Conservation (phyloP, 2,888 invertebrate species). For the Lithophane socia region DNA sequence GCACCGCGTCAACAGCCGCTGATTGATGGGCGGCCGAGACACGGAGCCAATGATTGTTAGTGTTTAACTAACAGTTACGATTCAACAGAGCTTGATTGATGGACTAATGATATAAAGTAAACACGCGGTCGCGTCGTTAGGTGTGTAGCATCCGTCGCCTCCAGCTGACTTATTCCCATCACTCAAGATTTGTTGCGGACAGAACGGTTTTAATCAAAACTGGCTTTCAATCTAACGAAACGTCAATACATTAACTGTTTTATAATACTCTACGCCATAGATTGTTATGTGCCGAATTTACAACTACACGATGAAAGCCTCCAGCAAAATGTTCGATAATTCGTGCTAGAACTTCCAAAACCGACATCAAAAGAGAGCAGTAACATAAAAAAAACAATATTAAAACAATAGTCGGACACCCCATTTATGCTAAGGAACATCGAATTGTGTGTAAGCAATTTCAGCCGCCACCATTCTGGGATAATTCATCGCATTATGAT, state of each 20-base stretch:
- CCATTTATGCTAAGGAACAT: slow-evolving; percentile 35
- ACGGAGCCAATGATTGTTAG: slow-evolving; percentile 84
- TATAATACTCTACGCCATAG: slow-evolving; percentile 40
- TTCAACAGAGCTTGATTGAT: slow-evolving; percentile 89
- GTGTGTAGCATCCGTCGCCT: slow-evolving; percentile 78
- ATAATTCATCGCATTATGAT: slow-evolving; percentile 65
- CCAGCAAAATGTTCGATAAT: slow-evolving; percentile 18
- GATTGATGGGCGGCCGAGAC: slow-evolving; percentile 85
- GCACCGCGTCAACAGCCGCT: slow-evolving; percentile 78
- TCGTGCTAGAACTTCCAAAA: background rate
- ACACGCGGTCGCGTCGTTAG: slow-evolving; percentile 81
- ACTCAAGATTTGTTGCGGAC: slow-evolving; percentile 71
- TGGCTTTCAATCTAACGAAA: slow-evolving; percentile 65
- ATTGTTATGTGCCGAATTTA: slow-evolving; percentile 33
- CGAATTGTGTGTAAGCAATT: slow-evolving; percentile 54
- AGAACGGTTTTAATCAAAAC: slow-evolving; percentile 72
- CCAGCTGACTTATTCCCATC: slow-evolving; percentile 77
- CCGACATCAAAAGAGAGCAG: background rate
- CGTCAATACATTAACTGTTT: slow-evolving; percentile 68
- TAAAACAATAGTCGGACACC: slow-evolving; percentile 45
- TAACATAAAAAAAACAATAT: slow-evolving; percentile 20
- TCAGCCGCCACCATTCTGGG: slow-evolving; percentile 54
- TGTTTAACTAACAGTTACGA: slow-evolving; percentile 89
- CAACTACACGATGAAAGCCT: slow-evolving; percentile 38
- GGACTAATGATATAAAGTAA: slow-evolving; percentile 90